These are phyloP conservation scores for Micropoecilia bifurca DNA, from an alignment of 2,797 vertebrate species.

Conservation along the genomic window DNA sequence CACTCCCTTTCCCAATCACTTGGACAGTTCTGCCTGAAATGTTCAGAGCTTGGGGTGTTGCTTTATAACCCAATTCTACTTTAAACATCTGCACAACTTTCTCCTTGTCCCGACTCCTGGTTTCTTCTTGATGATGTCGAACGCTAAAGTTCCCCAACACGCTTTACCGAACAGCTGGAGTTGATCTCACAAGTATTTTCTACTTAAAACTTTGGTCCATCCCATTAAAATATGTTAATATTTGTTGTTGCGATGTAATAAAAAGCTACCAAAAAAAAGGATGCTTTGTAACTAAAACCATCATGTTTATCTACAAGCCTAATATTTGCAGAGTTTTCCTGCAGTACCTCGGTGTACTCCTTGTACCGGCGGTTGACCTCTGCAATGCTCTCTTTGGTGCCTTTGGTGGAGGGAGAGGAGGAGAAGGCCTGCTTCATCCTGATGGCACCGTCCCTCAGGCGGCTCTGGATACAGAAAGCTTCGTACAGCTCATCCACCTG, in stretches of 20 bases:
- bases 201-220: background rate
- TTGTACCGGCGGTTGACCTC: conserved; percentile 94
- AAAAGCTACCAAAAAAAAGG: background rate
- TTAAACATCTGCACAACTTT: background rate
- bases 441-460: conserved; percentile 93
- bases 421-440: conserved; percentile 98
- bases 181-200: background rate
- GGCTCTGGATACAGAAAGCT: conserved; percentile 95
- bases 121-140: background rate
- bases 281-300: background rate
- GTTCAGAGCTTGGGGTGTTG: background rate
- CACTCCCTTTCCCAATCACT: background rate
- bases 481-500: conserved; percentile 99
- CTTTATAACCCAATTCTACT: background rate
- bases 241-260: background rate
- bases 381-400: conserved; percentile 91
- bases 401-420: conserved; percentile 91
- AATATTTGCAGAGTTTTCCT: background rate
- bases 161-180: background rate
- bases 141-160: background rate
- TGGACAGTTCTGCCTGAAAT: background rate
- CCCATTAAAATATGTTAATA: background rate
- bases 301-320: background rate
- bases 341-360: conserved; percentile 94
- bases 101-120: background rate